Base-by-base conservation (phyloP, 2,888 invertebrate species). In the Drepanosiphum platanoidis region DNA sequence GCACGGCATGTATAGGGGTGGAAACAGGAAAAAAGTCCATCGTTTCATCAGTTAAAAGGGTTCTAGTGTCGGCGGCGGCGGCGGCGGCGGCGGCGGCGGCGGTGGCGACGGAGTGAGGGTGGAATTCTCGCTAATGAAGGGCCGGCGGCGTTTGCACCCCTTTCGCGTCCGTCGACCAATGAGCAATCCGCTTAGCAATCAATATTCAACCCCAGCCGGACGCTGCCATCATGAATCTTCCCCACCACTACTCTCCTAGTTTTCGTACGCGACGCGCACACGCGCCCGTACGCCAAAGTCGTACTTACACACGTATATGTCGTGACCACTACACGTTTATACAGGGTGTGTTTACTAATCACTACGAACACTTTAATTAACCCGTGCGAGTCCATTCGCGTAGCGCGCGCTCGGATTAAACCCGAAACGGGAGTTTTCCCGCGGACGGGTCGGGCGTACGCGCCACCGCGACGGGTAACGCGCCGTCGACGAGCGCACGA, bases 31-130 rank as follows among this genome's bases (percentile, higher is more conserved):
- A 52, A 66, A 75, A 84, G 84, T 75, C 75, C 84, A 52, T 84
- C 84, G 84, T 84, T 84, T 84, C 84, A 84, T 84, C 84, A 84
- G 84, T 84, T 84, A 84, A 84, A 84, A 84, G 84, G 84, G 84
- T 84, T 84, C 84, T 58, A 4, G 72, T 72, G 72, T 72, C 72
- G 71, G 18, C 27, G 61, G 8, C 27, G 61, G 42, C 72, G 71
- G 18, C 27, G 61, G 8, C 27, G 61, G 22, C 11, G 42, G 11
- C 11, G 42, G 42, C 22, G 13, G 11, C 18, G 36, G 32, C 15
- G 68, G 22, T 5, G 27, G 52, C 27, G 61, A 64, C 32, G 46
- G 81, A 52, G 36, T 1, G 30, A 61, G 83, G 83, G 74, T 36
- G 75, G 66, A 84, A 77, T 84, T 66, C 84, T 30, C 84, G 84